Percentiles rank a stretch among this genome's conserved stretches.
phyloP scores from a whole-genome alignment of 2,113 vertebrate genomes.

The Sylvietta virens region DNA sequence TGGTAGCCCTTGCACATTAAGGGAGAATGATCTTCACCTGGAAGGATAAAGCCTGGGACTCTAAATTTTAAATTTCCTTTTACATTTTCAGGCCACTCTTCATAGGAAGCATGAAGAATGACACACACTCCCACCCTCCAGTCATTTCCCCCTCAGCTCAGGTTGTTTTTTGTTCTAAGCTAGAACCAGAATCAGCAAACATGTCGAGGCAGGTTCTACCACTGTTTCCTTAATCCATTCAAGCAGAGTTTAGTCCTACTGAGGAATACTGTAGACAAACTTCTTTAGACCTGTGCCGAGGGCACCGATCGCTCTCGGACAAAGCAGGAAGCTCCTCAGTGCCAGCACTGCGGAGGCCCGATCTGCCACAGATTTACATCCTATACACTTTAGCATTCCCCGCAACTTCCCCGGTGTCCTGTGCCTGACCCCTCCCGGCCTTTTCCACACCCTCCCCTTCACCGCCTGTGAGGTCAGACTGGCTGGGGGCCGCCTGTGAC shows the following conservation, averaged over 20 bases:
- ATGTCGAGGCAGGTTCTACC: neutral
- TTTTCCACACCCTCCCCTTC: neutral
- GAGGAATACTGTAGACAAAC: neutral
- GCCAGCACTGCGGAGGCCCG: neutral
- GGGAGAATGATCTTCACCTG: neutral
- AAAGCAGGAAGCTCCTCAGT: neutral
- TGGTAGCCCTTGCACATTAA: neutral
- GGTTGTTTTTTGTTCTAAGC: neutral
- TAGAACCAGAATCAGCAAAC: neutral
- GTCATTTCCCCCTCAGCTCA: neutral
- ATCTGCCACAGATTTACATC: neutral
- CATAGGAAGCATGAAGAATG: neutral
- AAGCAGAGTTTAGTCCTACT: neutral
- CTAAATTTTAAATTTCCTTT: neutral
- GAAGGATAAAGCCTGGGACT: neutral
- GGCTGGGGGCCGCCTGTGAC: neutral
- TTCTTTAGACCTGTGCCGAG: neutral
- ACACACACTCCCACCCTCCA: neutral
- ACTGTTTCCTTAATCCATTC: neutral
- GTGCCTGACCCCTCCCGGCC: neutral
- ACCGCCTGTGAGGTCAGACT: neutral
- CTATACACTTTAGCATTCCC: neutral
- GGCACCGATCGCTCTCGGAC: neutral
- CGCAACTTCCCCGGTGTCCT: fast-evolving
- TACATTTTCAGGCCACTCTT: neutral